These are phyloP conservation scores for Melanaphis sacchari DNA, from an alignment of 1,140 invertebrate species.

Conservation along the genomic window DNA sequence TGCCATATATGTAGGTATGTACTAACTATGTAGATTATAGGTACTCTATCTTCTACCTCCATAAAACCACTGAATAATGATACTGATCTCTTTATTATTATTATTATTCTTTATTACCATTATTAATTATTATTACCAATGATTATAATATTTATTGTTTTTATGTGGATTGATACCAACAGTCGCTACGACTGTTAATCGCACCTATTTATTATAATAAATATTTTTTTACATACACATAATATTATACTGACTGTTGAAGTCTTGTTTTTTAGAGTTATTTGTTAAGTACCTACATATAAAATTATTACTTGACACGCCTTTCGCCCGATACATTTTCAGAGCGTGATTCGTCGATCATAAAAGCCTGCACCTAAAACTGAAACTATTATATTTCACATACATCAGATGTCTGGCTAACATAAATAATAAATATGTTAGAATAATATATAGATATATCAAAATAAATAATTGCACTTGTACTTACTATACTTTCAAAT, in stretches of 20 bases:
- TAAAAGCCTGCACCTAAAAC: not conserved
- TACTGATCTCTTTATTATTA: not conserved
- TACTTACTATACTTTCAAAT: too few species aligned
- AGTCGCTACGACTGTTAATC: not conserved
- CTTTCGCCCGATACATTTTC: not conserved
- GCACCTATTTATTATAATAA: not conserved
- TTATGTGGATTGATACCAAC: not conserved
- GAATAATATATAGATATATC: too few species aligned
- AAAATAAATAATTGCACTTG: too few species aligned
- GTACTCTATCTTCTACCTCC: not conserved
- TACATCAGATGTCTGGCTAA: too few species aligned
- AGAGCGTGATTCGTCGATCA: not conserved
- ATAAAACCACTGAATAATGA: not conserved
- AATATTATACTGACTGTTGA: not conserved
- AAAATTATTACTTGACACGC: not conserved
- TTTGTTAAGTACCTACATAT: not conserved
- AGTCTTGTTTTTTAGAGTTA: not conserved
- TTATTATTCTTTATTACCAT: not conserved
- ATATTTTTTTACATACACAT: not conserved
- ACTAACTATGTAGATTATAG: not conserved
- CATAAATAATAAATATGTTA: too few species aligned
- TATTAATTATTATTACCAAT: not conserved
- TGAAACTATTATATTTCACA: too few species aligned
- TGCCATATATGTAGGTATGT: too few species aligned
- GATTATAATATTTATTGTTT: not conserved